These are phyloP conservation scores for Acrobasis repandana DNA, from an alignment of 2,888 invertebrate species.

Conservation along the genomic window DNA sequence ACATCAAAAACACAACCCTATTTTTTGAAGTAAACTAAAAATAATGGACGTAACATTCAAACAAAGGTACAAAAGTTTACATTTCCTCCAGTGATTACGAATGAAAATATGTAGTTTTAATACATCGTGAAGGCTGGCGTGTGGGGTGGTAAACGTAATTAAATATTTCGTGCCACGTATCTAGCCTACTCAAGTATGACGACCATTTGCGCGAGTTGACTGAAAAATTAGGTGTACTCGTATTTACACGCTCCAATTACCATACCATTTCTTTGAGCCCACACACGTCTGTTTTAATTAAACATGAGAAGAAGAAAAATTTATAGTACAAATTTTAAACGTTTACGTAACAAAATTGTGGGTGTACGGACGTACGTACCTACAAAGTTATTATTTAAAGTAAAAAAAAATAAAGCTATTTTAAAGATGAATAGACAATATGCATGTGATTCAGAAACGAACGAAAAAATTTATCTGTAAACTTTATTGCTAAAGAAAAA, in stretches of 20 bases:
- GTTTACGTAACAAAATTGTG: too few relatives aligned
- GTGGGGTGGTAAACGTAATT: conserved; percentile 16
- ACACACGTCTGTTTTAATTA: not conserved
- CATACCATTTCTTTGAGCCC: conserved; percentile 5
- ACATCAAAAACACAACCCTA: too few relatives aligned
- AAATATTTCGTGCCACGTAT: conserved; percentile 16
- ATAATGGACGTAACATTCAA: not conserved
- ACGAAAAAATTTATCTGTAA: too few relatives aligned
- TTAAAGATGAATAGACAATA: too few relatives aligned
- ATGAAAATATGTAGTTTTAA: not conserved
- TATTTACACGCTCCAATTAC: conserved; percentile 15
- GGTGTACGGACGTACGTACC: too few relatives aligned
- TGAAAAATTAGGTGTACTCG: conserved; percentile 10
- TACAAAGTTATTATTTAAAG: too few relatives aligned
- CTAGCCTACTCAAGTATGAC: conserved; percentile 15
- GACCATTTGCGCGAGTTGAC: conserved; percentile 13
- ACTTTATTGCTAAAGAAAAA: too few relatives aligned
- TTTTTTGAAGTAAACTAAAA: too few relatives aligned
- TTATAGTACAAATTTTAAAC: not conserved
- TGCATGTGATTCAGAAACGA: too few relatives aligned
- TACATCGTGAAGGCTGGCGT: conserved; percentile 13
- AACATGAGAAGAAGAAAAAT: not conserved
- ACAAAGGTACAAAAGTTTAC: conserved; percentile 33
- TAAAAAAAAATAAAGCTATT: too few relatives aligned
- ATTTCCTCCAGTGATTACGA: conserved; percentile 55